These are phyloP conservation scores for Nymphalis io DNA, from an alignment of 1,140 invertebrate genomes.

Conservation along the genomic window DNA sequence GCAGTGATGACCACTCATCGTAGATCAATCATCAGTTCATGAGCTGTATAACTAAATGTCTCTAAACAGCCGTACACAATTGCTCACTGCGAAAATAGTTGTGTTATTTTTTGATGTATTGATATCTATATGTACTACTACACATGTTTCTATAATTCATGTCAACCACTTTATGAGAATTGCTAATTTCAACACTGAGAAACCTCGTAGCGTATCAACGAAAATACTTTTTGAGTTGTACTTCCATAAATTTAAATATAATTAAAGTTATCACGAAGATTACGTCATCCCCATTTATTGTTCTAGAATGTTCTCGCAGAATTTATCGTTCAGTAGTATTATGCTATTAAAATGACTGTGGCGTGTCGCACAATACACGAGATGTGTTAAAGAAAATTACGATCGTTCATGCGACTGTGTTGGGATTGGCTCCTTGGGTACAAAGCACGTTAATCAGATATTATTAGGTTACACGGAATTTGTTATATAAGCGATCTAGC, in stretches of 20 bases:
- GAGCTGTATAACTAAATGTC: no score
- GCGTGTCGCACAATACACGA: neutral
- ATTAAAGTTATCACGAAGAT: constrained; percentile 2
- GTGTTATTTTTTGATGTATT: no score
- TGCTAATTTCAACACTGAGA: neutral
- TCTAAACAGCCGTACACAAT: no score
- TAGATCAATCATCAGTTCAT: no score
- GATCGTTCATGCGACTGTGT: neutral
- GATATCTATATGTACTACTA: no score
- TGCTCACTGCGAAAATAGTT: no score
- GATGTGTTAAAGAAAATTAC: neutral
- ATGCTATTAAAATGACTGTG: neutral
- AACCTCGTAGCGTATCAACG: neutral
- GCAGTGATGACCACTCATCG: no score
- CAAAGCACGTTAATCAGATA: neutral
- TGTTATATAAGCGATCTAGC: no score
- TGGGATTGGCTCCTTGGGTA: constrained; percentile 1
- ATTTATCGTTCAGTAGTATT: constrained; percentile 6
- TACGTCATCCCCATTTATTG: neutral
- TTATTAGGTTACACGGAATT: neutral
- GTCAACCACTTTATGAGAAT: no score
- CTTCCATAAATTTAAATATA: neutral
- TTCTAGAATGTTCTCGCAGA: neutral
- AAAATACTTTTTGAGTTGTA: neutral
- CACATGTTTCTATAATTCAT: no score